These are phyloP conservation scores for Galaxea fascicularis DNA, from an alignment of 92 coral and sea anemone species.

Conservation along the genomic window DNA sequence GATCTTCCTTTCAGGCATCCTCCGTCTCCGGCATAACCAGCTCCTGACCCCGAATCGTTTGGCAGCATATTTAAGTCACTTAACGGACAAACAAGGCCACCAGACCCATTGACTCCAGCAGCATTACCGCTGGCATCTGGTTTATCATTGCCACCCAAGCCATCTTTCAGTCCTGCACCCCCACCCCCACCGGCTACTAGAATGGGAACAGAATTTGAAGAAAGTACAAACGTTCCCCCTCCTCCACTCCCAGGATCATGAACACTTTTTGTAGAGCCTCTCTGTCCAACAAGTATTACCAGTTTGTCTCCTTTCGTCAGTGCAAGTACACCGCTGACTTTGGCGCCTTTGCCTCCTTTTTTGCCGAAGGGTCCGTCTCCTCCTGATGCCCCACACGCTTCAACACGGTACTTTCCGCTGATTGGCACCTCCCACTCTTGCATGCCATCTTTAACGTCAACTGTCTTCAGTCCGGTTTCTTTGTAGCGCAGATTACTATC, in stretches of 20 bases:
- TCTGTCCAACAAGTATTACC: constrained; percentile 64
- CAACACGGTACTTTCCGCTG: constrained; percentile 62
- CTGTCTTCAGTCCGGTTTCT: constrained; percentile 46
- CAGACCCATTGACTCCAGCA: constrained; percentile 52
- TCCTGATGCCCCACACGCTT: constrained; percentile 78
- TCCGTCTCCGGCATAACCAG: constrained; percentile 39
- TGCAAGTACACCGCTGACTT: constrained; percentile 44
- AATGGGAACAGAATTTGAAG: neutral
- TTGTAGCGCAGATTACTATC: constrained; percentile 33
- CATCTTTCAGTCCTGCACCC: constrained; percentile 41
- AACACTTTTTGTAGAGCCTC: constrained; percentile 18
- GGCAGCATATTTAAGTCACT: fast-evolving
- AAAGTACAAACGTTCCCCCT: constrained; percentile 69
- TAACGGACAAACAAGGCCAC: constrained; percentile 52
- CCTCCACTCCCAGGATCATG: constrained; percentile 52
- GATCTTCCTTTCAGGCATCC: constrained; percentile 25
- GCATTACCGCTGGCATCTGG: constrained; percentile 20
- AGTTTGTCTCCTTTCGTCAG: constrained; percentile 47
- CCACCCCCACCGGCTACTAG: constrained; percentile 81
- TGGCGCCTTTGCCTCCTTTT: constrained; percentile 61
- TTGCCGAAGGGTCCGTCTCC: constrained; percentile 35
- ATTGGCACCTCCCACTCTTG: constrained; percentile 74
- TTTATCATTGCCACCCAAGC: constrained; percentile 33
- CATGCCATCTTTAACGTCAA: constrained; percentile 31
- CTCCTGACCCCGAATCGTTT: constrained; percentile 60